phyloP scores from a whole-genome alignment of 2,113 vertebrate genomes.

The Egretta garzetta region DNA sequence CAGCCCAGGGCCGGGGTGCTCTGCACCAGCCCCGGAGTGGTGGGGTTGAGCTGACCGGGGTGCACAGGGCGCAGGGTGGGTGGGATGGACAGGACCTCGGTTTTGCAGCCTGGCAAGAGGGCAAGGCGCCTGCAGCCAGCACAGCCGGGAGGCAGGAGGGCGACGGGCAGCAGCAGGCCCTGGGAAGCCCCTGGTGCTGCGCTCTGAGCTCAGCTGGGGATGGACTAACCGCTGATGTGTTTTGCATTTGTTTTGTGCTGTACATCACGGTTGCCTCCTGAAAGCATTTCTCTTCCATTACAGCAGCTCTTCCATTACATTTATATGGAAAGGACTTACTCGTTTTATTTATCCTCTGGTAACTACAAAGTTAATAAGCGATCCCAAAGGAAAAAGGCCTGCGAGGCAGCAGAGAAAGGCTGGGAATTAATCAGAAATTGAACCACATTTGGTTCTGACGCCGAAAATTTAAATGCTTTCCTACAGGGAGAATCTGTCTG shows the following conservation, averaged over 20 bases:
- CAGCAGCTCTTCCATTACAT: too few species aligned
- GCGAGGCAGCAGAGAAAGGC: neutral
- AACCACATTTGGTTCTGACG: neutral
- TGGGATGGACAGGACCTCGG: neutral
- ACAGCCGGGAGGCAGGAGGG: neutral
- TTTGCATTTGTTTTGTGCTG: neutral
- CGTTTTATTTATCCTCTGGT: neutral
- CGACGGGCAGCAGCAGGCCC: neutral
- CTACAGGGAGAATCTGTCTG: neutral
- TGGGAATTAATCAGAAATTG: neutral
- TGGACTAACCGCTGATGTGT: neutral
- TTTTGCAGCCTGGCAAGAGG: neutral
- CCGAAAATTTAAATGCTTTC: neutral
- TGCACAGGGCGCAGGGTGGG: neutral
- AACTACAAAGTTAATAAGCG: neutral
- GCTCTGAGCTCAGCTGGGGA: neutral
- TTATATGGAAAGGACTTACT: neutral
- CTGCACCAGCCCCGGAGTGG: fast-evolving
- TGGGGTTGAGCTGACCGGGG: fast-evolving
- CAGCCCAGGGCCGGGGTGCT: neutral
- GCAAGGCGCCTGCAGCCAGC: neutral
- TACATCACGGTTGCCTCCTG: neutral
- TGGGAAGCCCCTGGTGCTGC: neutral
- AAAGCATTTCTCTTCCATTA: neutral
- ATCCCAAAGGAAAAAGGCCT: neutral